Percentiles rank a stretch among this genome's conserved stretches.
Evolutionary conservation across 2,797 vertebrate genomes (phyloP).

Genomic region (Sebastes matsubarae): DNA sequence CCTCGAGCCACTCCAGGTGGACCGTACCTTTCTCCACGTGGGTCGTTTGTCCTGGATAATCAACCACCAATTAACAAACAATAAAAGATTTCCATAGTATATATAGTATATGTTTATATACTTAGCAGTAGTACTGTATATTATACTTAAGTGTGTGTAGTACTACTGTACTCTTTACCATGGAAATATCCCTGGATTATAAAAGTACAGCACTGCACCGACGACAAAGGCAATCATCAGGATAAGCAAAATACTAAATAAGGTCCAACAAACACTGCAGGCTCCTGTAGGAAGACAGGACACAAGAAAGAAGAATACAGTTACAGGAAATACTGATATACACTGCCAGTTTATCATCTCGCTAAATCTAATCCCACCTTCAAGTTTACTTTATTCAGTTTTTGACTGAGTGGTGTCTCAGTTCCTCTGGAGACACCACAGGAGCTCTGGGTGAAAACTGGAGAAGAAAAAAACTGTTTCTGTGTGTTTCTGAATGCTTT

Average conservation of each 20-base stretch:
- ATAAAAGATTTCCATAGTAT: neutral
- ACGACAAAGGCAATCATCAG: neutral
- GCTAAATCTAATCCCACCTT: neutral
- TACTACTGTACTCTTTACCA: neutral
- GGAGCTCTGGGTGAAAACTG: neutral
- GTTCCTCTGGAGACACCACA: neutral
- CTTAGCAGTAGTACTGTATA: neutral
- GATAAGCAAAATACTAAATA: neutral
- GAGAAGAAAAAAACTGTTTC: neutral
- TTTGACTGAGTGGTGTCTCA: neutral
- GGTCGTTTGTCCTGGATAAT: neutral
- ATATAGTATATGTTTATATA: neutral
- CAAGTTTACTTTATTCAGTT: too few relatives aligned
- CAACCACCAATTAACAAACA: neutral
- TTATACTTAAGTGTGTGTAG: neutral
- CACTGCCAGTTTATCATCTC: neutral
- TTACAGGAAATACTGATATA: neutral
- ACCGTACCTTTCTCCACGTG: too few relatives aligned
- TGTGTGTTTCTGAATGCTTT: neutral
- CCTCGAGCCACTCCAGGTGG: too few relatives aligned
- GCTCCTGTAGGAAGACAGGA: neutral
- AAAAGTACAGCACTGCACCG: neutral
- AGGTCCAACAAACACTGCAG: neutral
- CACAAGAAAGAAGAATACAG: neutral
- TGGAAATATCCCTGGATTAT: fast-evolving